Percentiles rank a stretch among this genome's conserved stretches.
These are phyloP conservation scores for Ridgeia piscesae DNA, from an alignment of 1,140 invertebrate genomes.

Conservation along the genomic window DNA sequence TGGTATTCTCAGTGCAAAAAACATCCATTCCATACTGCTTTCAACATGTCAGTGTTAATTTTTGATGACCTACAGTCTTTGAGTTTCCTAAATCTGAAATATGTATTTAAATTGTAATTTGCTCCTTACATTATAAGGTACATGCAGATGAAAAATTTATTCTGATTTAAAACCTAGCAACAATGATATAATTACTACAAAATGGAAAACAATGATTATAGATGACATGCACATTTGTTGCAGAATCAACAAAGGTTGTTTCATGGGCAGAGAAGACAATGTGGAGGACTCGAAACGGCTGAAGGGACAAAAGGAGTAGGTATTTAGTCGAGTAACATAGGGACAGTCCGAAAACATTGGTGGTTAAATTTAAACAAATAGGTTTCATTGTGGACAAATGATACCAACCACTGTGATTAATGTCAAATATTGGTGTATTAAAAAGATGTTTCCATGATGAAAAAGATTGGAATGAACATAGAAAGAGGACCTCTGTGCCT, in stretches of 20 bases:
- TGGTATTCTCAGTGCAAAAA: too few species aligned
- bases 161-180: too few species aligned
- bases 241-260: background rate
- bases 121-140: background rate
- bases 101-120: background rate
- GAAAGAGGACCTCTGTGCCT: too few species aligned
- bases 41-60: too few species aligned
- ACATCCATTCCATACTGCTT: too few species aligned
- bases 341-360: too few species aligned
- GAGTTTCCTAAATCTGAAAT: background rate
- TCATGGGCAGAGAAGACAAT: slow-evolving; percentile 59
- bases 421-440: slow-evolving; percentile 11
- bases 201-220: background rate
- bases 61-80: too few species aligned
- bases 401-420: background rate
- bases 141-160: background rate
- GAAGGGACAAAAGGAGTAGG: slow-evolving; percentile 66
- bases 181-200: background rate
- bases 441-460: background rate
- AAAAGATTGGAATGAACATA: background rate
- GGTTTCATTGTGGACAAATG: too few species aligned
- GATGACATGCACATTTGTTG: background rate
- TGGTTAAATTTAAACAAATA: too few species aligned
- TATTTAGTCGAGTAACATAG: background rate
- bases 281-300: slow-evolving; percentile 67